Conservation (phyloP, 2,113 vertebrate species). For the Centropus bengalensis region DNA sequence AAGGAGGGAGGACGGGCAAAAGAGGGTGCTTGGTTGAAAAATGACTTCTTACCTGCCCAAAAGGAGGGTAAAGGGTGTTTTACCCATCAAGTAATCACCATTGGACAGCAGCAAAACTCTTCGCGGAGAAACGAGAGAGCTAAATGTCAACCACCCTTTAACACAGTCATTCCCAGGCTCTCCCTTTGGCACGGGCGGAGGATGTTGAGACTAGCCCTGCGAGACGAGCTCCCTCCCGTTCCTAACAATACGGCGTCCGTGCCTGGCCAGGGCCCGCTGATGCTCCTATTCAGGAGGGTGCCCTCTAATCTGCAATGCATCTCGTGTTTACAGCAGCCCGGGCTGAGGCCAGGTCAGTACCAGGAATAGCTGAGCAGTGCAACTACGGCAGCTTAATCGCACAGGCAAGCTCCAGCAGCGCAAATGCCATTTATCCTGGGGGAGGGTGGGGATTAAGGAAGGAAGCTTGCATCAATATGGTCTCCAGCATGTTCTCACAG, state of each 20-base stretch:
- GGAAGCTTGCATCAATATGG: not conserved
- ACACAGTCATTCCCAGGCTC: not conserved
- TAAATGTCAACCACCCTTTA: not conserved
- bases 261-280: rapidly evolving
- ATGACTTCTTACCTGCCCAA: not conserved
- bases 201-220: not conserved
- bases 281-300: not conserved
- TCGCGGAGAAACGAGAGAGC: not conserved
- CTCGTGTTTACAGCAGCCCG: not conserved
- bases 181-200: not conserved
- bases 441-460: not conserved
- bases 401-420: not conserved
- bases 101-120: not conserved
- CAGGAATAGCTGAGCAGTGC: not conserved
- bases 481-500: not conserved
- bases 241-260: not conserved
- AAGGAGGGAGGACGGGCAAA: not conserved
- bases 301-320: not conserved
- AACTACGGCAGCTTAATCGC: not conserved
- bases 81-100: not conserved
- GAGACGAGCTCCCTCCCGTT: not conserved
- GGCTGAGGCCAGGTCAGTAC: not conserved
- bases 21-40: not conserved
- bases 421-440: not conserved
- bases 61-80: not conserved